Evolutionary conservation across 1,140 invertebrate species (phyloP).

Genomic region (Atta cephalotes): DNA sequence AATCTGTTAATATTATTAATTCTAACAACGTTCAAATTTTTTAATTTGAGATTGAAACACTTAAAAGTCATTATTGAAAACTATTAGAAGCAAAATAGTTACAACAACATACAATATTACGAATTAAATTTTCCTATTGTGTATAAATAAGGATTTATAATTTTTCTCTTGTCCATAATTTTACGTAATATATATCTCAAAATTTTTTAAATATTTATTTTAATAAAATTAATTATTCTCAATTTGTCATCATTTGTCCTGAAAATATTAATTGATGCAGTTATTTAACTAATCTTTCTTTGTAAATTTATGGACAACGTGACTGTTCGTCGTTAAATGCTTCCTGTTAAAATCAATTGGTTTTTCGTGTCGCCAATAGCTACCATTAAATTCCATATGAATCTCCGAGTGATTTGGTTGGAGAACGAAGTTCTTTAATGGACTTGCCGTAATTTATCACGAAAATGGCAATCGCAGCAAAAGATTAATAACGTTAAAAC

Average conservation of each 20-base stretch:
- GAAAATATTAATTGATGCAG: background rate
- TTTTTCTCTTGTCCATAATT: background rate
- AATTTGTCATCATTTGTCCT: background rate
- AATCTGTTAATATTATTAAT: background rate
- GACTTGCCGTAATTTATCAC: background rate
- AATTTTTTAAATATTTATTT: background rate
- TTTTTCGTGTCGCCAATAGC: background rate
- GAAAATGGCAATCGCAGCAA: background rate
- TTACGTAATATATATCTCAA: background rate
- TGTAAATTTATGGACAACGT: background rate
- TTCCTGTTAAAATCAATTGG: background rate
- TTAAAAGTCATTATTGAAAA: background rate
- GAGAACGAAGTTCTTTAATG: background rate
- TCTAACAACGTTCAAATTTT: background rate
- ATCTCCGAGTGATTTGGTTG: background rate
- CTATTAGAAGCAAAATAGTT: background rate
- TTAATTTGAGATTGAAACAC: background rate
- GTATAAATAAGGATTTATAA: background rate
- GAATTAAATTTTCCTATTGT: background rate
- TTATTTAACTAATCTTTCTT: background rate
- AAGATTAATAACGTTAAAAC: background rate
- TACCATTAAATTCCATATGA: background rate
- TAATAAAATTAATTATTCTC: background rate
- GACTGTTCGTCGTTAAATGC: background rate
- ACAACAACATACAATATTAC: background rate